Percentiles rank a stretch among this genome's conserved stretches.
Evolutionary conservation across 2,888 invertebrate genomes (phyloP).

Genomic region (Ethmia dodecea): DNA sequence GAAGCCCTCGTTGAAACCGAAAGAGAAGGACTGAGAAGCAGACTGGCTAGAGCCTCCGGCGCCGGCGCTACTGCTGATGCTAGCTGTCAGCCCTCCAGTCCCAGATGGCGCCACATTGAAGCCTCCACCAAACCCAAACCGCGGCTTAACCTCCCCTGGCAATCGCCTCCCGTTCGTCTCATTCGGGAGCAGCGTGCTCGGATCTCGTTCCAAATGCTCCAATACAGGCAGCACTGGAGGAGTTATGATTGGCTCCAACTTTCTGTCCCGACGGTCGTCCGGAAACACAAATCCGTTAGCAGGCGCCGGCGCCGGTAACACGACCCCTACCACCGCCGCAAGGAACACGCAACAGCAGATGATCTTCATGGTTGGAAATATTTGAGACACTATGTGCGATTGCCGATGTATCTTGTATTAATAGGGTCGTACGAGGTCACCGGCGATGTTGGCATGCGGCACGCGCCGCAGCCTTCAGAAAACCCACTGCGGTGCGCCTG

Average conservation of each 20-base stretch:
- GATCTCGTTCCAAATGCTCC: slow-evolving; percentile 71
- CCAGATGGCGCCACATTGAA: slow-evolving; percentile 61
- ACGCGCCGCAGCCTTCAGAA: slow-evolving; percentile 76
- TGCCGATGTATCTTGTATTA: slow-evolving; percentile 64
- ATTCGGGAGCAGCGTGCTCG: slow-evolving; percentile 59
- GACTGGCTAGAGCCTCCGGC: slow-evolving; percentile 62
- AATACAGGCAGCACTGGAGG: slow-evolving; percentile 69
- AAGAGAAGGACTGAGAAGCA: slow-evolving; percentile 66
- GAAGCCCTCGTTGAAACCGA: slow-evolving; percentile 70
- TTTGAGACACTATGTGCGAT: slow-evolving; percentile 54
- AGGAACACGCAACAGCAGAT: slow-evolving; percentile 48
- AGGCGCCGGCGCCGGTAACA: slow-evolving; percentile 40
- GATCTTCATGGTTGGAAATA: slow-evolving; percentile 58
- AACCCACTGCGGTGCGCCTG: slow-evolving; percentile 66
- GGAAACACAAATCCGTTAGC: slow-evolving; percentile 58
- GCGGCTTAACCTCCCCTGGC: slow-evolving; percentile 40
- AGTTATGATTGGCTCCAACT: slow-evolving; percentile 63
- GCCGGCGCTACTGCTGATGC: slow-evolving; percentile 61
- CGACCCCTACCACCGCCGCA: slow-evolving; percentile 29
- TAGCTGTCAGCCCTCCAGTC: slow-evolving; percentile 60
- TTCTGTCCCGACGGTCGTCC: slow-evolving; percentile 52
- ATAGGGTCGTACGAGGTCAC: slow-evolving; percentile 71
- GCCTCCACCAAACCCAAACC: slow-evolving; percentile 55
- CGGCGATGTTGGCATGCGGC: slow-evolving; percentile 71
- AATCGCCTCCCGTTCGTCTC: slow-evolving; percentile 32